These are phyloP conservation scores for Notoglanidium macrostoma DNA, from an alignment of 2,797 vertebrate genomes.

Conservation along the genomic window DNA sequence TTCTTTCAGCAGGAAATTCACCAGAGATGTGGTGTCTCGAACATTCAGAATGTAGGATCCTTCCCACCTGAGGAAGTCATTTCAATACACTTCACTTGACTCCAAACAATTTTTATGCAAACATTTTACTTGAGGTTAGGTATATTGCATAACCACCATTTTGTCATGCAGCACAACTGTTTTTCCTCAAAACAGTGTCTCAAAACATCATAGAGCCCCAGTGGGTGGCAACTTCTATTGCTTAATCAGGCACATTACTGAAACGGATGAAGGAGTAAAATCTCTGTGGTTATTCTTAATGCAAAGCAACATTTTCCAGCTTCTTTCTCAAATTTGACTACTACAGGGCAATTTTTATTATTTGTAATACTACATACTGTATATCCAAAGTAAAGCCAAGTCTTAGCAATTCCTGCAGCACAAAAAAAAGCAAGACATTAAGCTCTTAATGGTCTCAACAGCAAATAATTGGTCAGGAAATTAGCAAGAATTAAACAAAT, in stretches of 20 bases:
- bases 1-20: not conserved
- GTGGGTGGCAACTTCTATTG: not conserved
- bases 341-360: not conserved
- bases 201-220: not conserved
- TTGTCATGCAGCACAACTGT: not conserved
- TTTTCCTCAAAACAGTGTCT: not conserved
- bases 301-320: not conserved
- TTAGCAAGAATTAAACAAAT: no score
- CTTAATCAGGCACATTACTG: not conserved
- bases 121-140: constrained; percentile 5
- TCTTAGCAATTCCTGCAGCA: not conserved
- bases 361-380: not conserved
- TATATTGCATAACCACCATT: constrained; percentile 15
- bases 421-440: no score
- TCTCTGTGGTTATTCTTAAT: not conserved
- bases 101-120: not conserved
- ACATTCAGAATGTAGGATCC: not conserved
- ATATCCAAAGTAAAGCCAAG: not conserved
- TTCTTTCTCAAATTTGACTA: not conserved
- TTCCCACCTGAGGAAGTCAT: not conserved
- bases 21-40: not conserved
- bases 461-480: no score
- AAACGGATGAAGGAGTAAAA: not conserved
- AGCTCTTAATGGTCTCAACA: no score
- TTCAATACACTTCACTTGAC: not conserved